Percentiles rank a stretch among this genome's conserved stretches.
Evolutionary conservation across 2,113 vertebrate genomes (phyloP).

Genomic region (Gobiocypris rarus): DNA sequence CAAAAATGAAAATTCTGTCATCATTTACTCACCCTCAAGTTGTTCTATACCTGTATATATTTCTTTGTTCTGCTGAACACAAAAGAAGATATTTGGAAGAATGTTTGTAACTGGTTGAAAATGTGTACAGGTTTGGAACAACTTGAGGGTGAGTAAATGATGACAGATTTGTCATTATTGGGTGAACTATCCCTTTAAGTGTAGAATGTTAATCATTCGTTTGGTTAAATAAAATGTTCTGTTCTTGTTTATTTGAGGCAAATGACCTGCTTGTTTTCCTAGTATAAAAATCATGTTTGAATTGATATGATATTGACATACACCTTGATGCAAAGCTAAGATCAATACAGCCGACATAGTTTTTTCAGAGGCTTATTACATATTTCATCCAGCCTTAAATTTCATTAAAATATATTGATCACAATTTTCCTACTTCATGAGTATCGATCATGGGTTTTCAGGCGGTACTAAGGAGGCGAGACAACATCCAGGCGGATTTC

Average conservation of each 20-base stretch:
- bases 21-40: too few relatives aligned
- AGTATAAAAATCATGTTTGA: background rate
- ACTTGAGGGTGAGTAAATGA: background rate
- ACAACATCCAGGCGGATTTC: conserved; percentile 90
- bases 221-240: background rate
- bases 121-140: too few relatives aligned
- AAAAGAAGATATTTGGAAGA: too few relatives aligned
- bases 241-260: background rate
- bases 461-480: conserved; percentile 91
- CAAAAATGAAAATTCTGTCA: too few relatives aligned
- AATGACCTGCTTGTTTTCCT: background rate
- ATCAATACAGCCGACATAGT: conserved; percentile 43
- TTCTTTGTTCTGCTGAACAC: too few relatives aligned
- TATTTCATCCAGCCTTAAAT: conserved; percentile 4
- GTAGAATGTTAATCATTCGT: background rate
- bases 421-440: conserved; percentile 25
- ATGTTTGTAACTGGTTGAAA: too few relatives aligned
- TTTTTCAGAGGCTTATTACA: conserved; percentile 39
- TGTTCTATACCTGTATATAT: too few relatives aligned
- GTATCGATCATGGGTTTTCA: conserved; percentile 61
- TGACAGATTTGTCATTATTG: background rate
- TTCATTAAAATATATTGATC: conserved; percentile 44
- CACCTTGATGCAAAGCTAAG: background rate
- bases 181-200: background rate
- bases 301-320: conserved; percentile 1